Percentiles rank a stretch among this genome's conserved stretches.
Evolutionary conservation across 1,140 invertebrate genomes (phyloP).

Genomic region (Macrocentrus cingulum): DNA sequence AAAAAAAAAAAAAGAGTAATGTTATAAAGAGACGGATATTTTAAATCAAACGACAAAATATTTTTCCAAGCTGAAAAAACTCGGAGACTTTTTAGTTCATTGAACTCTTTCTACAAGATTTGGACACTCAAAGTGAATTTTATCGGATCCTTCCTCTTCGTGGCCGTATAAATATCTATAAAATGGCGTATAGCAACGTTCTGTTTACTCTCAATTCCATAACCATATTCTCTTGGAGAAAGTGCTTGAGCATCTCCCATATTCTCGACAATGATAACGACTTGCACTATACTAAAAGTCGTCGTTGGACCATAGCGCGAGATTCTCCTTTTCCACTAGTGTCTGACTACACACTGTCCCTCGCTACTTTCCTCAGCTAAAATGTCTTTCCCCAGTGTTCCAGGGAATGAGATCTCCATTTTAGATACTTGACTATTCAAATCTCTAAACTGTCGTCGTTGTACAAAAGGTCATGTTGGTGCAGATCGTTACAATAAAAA

Average conservation of each 20-base stretch:
- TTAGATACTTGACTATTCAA: too few relatives aligned
- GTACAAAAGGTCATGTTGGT: too few relatives aligned
- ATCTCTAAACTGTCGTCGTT: too few relatives aligned
- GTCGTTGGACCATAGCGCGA: background rate
- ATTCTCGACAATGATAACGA: background rate
- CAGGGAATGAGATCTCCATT: too few relatives aligned
- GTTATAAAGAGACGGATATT: too few relatives aligned
- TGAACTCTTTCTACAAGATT: background rate
- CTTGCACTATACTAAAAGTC: background rate
- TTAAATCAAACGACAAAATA: too few relatives aligned
- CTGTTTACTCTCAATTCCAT: constrained; percentile 1
- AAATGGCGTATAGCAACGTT: background rate
- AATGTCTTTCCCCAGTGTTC: too few relatives aligned
- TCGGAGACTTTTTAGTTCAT: background rate
- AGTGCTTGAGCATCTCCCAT: background rate
- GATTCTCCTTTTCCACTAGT: too few relatives aligned
- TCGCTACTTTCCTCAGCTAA: too few relatives aligned
- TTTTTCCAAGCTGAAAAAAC: background rate
- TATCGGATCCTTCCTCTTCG: background rate
- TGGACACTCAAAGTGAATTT: constrained; percentile 2
- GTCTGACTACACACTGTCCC: too few relatives aligned
- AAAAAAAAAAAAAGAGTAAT: background rate
- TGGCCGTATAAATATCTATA: background rate
- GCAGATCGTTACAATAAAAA: too few relatives aligned
- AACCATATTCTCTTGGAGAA: background rate